These are phyloP conservation scores for Gobius niger DNA, from an alignment of 2,113 vertebrate species.

Conservation along the genomic window DNA sequence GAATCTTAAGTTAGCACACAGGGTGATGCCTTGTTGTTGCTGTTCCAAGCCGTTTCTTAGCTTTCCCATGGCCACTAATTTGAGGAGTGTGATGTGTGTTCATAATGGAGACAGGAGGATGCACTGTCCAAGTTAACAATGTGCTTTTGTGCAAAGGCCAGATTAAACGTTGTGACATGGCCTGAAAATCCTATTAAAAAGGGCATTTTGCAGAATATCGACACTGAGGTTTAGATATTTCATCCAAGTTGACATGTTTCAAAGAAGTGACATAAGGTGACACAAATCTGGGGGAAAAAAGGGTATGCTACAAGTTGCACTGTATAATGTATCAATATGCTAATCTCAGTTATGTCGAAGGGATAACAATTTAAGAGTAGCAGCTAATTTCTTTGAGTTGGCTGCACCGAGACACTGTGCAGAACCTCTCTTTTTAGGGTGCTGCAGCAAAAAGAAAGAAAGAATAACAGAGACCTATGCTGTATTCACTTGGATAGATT, in stretches of 20 bases:
- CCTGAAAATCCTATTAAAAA: not conserved
- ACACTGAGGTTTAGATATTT: not conserved
- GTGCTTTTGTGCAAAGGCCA: conserved; percentile 14
- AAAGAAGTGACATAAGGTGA: no score
- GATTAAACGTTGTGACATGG: not conserved
- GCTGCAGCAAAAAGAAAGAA: no score
- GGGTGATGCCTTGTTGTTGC: conserved; percentile 43
- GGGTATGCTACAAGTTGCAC: no score
- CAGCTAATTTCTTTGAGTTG: no score
- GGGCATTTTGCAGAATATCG: not conserved
- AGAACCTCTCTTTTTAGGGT: no score
- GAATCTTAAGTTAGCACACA: conserved; percentile 32
- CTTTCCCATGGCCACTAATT: conserved; percentile 60
- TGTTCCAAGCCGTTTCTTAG: conserved; percentile 52
- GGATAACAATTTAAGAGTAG: no score
- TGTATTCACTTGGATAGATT: no score
- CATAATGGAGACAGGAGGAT: not conserved
- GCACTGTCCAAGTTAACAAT: conserved; percentile 17
- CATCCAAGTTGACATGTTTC: not conserved
- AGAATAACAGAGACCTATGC: no score
- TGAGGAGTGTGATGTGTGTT: conserved; percentile 46
- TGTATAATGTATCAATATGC: no score
- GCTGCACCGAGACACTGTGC: no score
- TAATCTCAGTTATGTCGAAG: no score
- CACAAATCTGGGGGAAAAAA: not conserved